phyloP scores from a whole-genome alignment of 2,797 vertebrate genomes.

The Rhyacichthys aspro region DNA sequence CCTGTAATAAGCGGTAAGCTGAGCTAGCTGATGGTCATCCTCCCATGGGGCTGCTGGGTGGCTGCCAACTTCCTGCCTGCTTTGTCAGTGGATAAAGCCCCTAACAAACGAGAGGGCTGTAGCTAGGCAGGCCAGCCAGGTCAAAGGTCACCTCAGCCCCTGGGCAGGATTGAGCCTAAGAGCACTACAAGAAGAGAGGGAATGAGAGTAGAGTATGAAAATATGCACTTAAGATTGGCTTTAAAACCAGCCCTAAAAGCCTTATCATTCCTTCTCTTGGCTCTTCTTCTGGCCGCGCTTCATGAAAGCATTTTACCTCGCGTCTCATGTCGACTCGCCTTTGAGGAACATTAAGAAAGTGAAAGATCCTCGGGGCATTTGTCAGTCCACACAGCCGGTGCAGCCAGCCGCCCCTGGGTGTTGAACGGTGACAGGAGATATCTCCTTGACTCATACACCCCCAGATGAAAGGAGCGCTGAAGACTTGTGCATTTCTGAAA shows the following conservation, averaged over 20 bases:
- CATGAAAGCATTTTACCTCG: constrained; percentile 69
- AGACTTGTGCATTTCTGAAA: constrained; percentile 62
- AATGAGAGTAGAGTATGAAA: constrained; percentile 56
- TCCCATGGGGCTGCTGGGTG: constrained; percentile 87
- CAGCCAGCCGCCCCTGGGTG: constrained; percentile 56
- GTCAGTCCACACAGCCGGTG: constrained; percentile 62
- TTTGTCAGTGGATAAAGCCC: constrained; percentile 87
- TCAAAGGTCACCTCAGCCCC: constrained; percentile 82
- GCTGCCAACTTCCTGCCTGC: constrained; percentile 85
- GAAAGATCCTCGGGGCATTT: constrained; percentile 70
- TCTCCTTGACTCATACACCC: constrained; percentile 68
- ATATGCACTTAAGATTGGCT: constrained; percentile 78
- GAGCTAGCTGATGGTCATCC: constrained; percentile 90
- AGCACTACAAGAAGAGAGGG: constrained; percentile 69
- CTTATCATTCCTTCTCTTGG: constrained; percentile 22
- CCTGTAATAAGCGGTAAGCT: constrained; percentile 88
- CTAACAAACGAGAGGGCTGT: constrained; percentile 91
- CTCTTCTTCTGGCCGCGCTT: constrained; percentile 29
- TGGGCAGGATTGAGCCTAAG: constrained; percentile 81
- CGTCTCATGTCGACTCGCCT: constrained; percentile 60
- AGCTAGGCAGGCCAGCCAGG: constrained; percentile 84
- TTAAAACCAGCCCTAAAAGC: constrained; percentile 68
- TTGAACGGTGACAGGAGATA: constrained; percentile 73
- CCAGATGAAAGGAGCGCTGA: constrained; percentile 66
- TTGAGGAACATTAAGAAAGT: constrained; percentile 71